Base-by-base conservation (phyloP, 2,797 vertebrate species). In the Bradypus variegatus region DNA sequence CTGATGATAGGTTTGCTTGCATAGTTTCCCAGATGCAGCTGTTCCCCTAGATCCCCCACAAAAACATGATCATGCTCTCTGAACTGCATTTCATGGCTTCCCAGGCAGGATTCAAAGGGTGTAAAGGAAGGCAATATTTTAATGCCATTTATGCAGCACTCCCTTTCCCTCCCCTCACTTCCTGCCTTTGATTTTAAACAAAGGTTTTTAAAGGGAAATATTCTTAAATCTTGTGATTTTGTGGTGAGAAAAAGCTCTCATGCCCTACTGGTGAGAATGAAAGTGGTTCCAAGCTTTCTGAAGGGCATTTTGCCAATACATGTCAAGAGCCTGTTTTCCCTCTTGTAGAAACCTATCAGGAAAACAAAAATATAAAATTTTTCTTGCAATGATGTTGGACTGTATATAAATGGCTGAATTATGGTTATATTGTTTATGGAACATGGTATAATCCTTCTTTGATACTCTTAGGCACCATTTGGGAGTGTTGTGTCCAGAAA, bases 41-140 rank as follows among this genome's bases (percentile, higher is more conserved):
- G 38, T 72, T 69, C 55, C 45, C 96, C 78, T 62, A 88, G 19
- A 80, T 5, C 79, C 48, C 86, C 80, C 70, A 31, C 86, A 91
- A 33, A 45, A 77, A 91, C 36, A 79, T 69, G 48, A 89, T 93
- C 85, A 88, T 76, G 90, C 67, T 81, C 73, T 58, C 64, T 93
- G 85, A 93, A 62, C 83, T 94, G 45, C 67, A 65, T 84, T 93
- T 92, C 93, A 18, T 58, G 89, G 78, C 60, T 94, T 48, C 41
- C 86, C 41, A 72, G 58, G 38, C 86, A 92, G 82, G 70, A 92
- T 31, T 95, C 78, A 16, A 89, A 94, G 76, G n/a, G 4, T 58
- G 27, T 33, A 84, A n/a, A 85, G 58, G 18, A 38, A 93, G 73
- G 89, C 3, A 70, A 76, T 16, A 55, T 67, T 36, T 90, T 23